phyloP scores from a whole-genome alignment of 1,140 invertebrate genomes.

The Drosophila yakuba region DNA sequence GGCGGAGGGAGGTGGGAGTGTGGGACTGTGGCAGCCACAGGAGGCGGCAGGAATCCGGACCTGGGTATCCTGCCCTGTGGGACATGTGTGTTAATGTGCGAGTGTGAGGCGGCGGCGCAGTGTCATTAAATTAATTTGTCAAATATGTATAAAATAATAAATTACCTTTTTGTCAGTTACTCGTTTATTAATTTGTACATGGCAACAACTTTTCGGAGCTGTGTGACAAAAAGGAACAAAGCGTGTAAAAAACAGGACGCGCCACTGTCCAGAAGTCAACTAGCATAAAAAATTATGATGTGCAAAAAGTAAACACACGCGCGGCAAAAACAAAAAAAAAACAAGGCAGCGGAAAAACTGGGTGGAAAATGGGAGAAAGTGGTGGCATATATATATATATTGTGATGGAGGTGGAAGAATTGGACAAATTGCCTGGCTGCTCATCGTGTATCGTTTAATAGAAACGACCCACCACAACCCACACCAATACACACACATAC shows the following conservation, averaged over 20 bases:
- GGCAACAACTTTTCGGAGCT: constrained; percentile 75
- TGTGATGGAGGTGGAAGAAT: constrained; percentile 9
- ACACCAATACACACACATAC: background rate
- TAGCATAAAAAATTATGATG: constrained; percentile 82
- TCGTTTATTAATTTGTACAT: constrained; percentile 83
- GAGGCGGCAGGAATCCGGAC: background rate
- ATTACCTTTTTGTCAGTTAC: constrained; percentile 83
- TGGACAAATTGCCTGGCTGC: constrained; percentile 72
- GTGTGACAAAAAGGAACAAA: constrained; percentile 47
- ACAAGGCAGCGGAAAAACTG: background rate
- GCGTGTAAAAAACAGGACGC: constrained; percentile 34
- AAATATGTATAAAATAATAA: constrained; percentile 84
- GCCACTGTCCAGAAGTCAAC: constrained; percentile 74
- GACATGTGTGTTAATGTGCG: constrained; percentile 41
- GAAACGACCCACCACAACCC: constrained; percentile 35
- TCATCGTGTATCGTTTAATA: constrained; percentile 74
- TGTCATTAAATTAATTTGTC: constrained; percentile 83
- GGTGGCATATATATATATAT: background rate
- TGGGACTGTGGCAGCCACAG: background rate
- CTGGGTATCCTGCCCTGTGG: constrained; percentile 23
- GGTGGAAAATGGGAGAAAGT: background rate
- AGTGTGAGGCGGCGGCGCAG: constrained; percentile 47
- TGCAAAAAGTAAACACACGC: constrained; percentile 69
- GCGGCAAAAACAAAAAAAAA: constrained; percentile 20
- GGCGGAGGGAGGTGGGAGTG: too few relatives aligned